Base-by-base conservation (phyloP, 1,140 invertebrate genomes). In the Zaprionus capensis region DNA sequence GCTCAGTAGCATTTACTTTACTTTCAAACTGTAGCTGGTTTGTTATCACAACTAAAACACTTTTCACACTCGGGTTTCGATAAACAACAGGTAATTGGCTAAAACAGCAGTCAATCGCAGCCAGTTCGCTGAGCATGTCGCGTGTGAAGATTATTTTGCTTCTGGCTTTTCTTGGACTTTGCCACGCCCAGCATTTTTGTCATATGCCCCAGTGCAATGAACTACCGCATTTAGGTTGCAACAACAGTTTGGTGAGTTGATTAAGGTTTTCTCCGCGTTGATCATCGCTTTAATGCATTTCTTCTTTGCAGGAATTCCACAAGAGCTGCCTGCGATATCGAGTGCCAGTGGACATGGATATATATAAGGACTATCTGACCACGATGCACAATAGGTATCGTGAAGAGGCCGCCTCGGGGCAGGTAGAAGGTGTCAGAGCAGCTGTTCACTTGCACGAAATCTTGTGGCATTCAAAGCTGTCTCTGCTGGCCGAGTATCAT, bases 401-500 rank as follows among this genome's bases (percentile, higher is more conserved):
- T 1, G 51, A 90, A 11, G 26, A 70, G 14, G 81, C 81, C 36
- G 85, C 85, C 0, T 53, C 53, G 12, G 76, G 76, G 1, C 0
- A 0, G 0, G 7, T 81, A 0, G 5, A 4, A 0, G 22, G 51
- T 5, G 4, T 88, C 2, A 34, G 64, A 0, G 5, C 0, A 7
- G 85, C 85, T 1, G 12, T 6, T 4, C 74, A 53, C 5, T 90
- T 88, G 85, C 76, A 85, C 0, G 81, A 88, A 28, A n/a, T 88
- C 20, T 1, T 57, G 14, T 88, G 85, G 85, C 69, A 88, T 7
- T 31, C 41, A 0, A 78, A 85, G 26, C 46, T 88, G 15, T 72
- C 78, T 3, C 15, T 90, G 14, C 2, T 90, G 38, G 85, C 85
- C n/a, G 81, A 88, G 17, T 90, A 81, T 22, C 81, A 88, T 46